Evolutionary conservation across 1,140 invertebrate species (phyloP), one percentile per base, ranked within the genome.

Genomic region (Idris sp.): DNA sequence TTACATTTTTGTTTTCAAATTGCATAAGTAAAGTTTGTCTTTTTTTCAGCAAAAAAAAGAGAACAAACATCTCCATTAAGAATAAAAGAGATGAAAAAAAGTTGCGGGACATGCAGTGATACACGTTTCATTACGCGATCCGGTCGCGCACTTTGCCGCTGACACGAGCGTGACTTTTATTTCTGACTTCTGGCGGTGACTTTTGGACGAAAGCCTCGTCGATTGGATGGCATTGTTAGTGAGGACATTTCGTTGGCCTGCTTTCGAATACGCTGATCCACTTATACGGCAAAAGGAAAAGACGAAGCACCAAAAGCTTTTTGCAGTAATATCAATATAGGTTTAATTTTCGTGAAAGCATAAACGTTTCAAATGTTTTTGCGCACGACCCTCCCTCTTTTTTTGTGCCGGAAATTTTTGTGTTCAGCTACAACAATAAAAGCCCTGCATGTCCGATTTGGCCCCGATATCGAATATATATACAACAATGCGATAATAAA

Each of bases 311-410:
- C 38, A 31, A 68, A 46, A 67, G 54, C 62, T 69, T 65, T 69
- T 69, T 71, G 62, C 54, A 54, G 65, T 58, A 65, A 68, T 73
- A 76, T 67, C 72, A 71, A 75, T 69, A 65, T 59, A 73, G 75
- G 68, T 80, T 80, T 78, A 76, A 80, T 76, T 78, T 80, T 78
- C 76, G 51, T 73, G 33, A 78, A 76, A 78, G 73, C 76, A 61
- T 46, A 74, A 49, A 36, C 72, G 40, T 68, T 65, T 74, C 48
- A n/a, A 36, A 30, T 26, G 25, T 65, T 68, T 56, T 67, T n/a
- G n/a, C n/a, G n/a, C 53, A 59, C 61, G 54, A 46, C 22, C 10
- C n/a, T n/a, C n/a, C n/a, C n/a, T n/a, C n/a, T n/a, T n/a, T n/a
- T n/a, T n/a, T n/a, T n/a, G n/a, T n/a, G n/a, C n/a, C n/a, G n/a